Percentiles rank a stretch among this genome's conserved stretches.
Conservation (phyloP, 2,113 vertebrate species). For the Cichladusa arquata region DNA sequence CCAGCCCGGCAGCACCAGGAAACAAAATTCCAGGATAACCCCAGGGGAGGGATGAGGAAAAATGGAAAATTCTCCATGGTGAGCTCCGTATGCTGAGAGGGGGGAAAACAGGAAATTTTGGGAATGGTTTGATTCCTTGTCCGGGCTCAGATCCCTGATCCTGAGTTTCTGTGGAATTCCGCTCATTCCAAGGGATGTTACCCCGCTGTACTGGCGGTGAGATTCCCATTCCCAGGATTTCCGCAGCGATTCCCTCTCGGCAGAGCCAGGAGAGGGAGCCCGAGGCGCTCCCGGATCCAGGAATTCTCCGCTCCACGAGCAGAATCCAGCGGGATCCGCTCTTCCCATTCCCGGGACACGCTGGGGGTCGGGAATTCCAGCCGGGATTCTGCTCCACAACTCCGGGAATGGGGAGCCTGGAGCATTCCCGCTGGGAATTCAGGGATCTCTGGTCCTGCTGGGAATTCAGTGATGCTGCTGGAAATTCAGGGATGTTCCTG, state of each 20-base stretch:
- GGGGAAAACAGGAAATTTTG: accelerated
- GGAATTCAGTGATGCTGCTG: neutral
- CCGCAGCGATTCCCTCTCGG: neutral
- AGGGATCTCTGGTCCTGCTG: neutral
- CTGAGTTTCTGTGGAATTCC: neutral
- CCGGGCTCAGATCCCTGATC: neutral
- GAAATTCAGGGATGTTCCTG: neutral
- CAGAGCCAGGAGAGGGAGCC: neutral
- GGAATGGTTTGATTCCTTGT: neutral
- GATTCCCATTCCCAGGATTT: neutral
- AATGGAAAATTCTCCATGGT: accelerated
- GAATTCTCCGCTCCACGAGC: neutral
- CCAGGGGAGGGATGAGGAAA: neutral
- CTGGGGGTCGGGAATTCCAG: neutral
- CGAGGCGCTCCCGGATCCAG: neutral
- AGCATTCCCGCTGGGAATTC: neutral
- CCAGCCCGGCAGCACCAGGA: neutral
- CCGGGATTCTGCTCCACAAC: neutral
- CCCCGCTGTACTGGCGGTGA: too few relatives aligned
- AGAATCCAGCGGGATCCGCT: neutral
- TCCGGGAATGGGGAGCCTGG: accelerated
- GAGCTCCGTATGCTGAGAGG: neutral
- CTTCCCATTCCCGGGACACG: neutral
- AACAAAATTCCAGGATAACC: accelerated
- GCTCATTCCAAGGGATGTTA: neutral